Base-by-base conservation (phyloP, 2,113 vertebrate species). In the Sapajus apella region DNA sequence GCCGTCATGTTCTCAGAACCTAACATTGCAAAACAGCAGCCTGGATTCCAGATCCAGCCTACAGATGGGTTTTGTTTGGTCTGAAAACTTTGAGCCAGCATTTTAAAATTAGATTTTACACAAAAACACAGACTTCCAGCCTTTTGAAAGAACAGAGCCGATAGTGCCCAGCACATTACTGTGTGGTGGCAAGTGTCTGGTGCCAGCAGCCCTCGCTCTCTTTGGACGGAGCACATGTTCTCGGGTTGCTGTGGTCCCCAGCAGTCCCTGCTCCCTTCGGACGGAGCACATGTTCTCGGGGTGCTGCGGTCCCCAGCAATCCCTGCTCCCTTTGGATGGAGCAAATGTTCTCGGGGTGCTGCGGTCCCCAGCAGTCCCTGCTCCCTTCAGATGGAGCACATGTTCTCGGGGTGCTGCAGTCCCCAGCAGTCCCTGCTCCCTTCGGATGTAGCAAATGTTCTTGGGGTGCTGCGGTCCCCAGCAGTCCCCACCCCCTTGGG, bases 101-200 rank as follows among this genome's bases (percentile, higher is more conserved):
- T 88, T 86, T 90, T 55, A 45, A 90, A 94, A 94, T 50, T 50
- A 66, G 73, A 45, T n/a, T 80, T 91, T 25, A 55, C 30, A 4
- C 9, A n/a, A 95, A 86, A 81, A 47, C 81, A 40, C 2, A 58
- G 70, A 35, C 43, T 37, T 70, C 21, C 6, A 72, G 40, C 11
- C 40, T 47, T 68, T 40, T 47, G 10, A 3, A 47, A 68, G 87
- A 32, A 30, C 2, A 32, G 47, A 12, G 8, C 8, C 0, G 10
- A 5, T 40, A 27, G 21, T 35, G 0, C 85, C 81, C 8, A 1
- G 23, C 9, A 2, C 23, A 0, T 87, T 45, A 20, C 17, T 0
- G 0, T 21, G 10, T 2, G 30, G 84, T 75, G 50, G 52, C 18
- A 13, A 47, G 27, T 3, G 9, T 27, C 56, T 32, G 9, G 61